A percentile compares a stretch with the other conserved stretches of the same genome.
Conservation (phyloP, 2,888 invertebrate species). For the Tipula unca region DNA sequence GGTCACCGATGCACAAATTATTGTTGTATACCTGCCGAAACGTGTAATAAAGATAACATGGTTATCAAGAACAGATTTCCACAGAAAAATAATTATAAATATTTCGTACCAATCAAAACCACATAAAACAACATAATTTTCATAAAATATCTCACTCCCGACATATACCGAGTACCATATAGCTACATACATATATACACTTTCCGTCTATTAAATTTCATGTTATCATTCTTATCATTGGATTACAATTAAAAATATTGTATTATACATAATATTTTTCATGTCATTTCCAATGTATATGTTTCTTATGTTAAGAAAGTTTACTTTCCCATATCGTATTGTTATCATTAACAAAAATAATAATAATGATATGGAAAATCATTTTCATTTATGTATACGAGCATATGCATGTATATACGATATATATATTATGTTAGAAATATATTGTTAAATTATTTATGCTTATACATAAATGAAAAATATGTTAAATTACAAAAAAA, state of each 20-base stretch:
- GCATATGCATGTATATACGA: neutral
- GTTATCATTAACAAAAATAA: neutral
- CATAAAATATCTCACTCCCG: no score
- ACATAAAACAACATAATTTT: no score
- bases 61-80: no score
- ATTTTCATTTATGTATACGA: neutral
- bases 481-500: no score
- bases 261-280: neutral
- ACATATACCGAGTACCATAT: no score
- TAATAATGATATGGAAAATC: slow-evolving; percentile 1
- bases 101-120: no score
- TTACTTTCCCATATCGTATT: neutral
- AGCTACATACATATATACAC: no score
- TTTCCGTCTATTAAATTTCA: neutral
- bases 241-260: neutral
- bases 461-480: neutral
- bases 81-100: no score
- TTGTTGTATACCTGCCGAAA: no score
- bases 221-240: neutral
- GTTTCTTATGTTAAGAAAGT: neutral
- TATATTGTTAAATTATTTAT: neutral
- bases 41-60: no score
- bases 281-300: neutral
- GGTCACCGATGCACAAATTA: no score
- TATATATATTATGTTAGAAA: neutral